Base-by-base conservation (phyloP, 2,888 invertebrate genomes). In the Melangyna quadrimaculata region DNA sequence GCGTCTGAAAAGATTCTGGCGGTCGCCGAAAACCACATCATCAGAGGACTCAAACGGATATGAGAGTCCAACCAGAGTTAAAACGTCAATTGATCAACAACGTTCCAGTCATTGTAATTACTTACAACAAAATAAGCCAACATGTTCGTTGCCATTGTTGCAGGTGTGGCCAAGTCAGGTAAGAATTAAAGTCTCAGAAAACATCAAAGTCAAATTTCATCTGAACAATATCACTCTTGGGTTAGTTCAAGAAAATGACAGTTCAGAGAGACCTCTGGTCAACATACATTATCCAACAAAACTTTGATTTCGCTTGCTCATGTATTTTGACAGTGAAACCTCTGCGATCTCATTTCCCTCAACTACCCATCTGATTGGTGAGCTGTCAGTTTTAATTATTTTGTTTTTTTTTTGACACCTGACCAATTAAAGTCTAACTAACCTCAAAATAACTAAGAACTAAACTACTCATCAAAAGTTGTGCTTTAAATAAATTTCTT, bases 91-190 rank as follows among this genome's bases (percentile, higher is more conserved):
- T 90, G 91, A 92, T 91, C 90, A 89, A 57, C 91, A 91, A 87
- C 90, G 91, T 14, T 91, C 90, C 87, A 91, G 91, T 88, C 90
- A 91, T 88, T 91, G 91, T 88, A 91, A 79, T 74, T 87, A 88
- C 69, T 87, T 59, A 55, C 87, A 87, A 37, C 87, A 89, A 84
- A 91, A 88, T 88, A 92, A 92, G 75, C 93, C 93, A 71, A 93
- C 94, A 89, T 93, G 94, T 89, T 94, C 94, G 69, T 91, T 94
- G 88, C 94, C 94, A 45, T 88, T 94, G 84, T 89, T 94, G 74
- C 94, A 95, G 92, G 95, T 95, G 89, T 95, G 95, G 95, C 95
- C 95, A 51, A 95, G 95, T 92, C 93, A 93, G 90, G 92, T 92
- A 89, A 88, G 89, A 10, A 32, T 17, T 4, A 8, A 10, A 24